Conservation (phyloP, 2,797 vertebrate species). For the Eulemur rubriventer region DNA sequence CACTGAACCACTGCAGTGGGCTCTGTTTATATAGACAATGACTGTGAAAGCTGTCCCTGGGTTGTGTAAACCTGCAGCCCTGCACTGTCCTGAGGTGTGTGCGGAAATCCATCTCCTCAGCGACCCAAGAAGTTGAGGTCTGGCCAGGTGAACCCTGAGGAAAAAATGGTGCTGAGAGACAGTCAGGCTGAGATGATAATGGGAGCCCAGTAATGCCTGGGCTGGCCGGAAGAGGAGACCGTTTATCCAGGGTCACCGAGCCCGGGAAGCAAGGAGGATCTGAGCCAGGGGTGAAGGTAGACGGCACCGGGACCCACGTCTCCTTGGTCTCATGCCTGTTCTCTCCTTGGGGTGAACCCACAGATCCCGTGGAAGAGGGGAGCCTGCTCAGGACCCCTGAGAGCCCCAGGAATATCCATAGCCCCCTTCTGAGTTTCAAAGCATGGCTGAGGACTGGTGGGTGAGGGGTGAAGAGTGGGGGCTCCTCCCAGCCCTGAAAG, state of each 20-base stretch:
- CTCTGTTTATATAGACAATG: background rate
- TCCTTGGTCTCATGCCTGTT: background rate
- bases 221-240: background rate
- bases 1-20: background rate
- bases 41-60: background rate
- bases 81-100: background rate
- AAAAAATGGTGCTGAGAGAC: background rate
- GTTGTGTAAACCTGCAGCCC: background rate
- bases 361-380: background rate
- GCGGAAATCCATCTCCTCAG: background rate
- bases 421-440: background rate
- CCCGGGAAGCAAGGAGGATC: background rate
- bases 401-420: background rate
- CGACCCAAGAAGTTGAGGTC: background rate
- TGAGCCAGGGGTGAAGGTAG: background rate
- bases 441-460: background rate
- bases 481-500: background rate
- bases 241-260: background rate
- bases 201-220: background rate
- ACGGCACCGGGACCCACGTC: background rate
- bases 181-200: background rate
- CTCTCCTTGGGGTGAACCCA: too few species aligned
- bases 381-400: background rate
- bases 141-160: background rate
- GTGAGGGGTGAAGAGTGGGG: rapidly evolving